Percentiles rank a stretch among this genome's conserved stretches.
Conservation (phyloP, 1,140 invertebrate genomes). For the Platorchestia sp. region DNA sequence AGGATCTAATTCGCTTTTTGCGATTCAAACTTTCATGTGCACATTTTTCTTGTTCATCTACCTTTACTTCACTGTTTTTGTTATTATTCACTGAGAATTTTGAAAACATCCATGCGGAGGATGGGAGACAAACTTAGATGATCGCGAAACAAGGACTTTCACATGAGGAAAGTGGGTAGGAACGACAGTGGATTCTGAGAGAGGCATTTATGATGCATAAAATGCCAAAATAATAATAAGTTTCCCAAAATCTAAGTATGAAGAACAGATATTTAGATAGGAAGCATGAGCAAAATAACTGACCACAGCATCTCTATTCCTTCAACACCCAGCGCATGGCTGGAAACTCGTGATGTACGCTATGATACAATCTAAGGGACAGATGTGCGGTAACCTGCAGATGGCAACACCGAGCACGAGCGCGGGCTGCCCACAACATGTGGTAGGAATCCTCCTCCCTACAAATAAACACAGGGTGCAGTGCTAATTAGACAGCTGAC, state of each 20-base stretch:
- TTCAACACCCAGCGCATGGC: neutral
- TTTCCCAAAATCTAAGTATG: too few relatives aligned
- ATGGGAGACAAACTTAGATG: neutral
- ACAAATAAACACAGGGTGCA: neutral
- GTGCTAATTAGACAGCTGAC: neutral
- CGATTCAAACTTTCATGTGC: neutral
- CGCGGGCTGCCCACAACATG: neutral
- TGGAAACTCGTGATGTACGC: neutral
- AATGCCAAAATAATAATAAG: too few relatives aligned
- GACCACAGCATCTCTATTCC: neutral
- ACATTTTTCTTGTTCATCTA: neutral
- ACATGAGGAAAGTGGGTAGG: too few relatives aligned
- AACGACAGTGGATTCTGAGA: too few relatives aligned
- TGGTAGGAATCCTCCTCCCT: neutral
- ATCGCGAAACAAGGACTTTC: neutral
- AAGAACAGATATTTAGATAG: neutral
- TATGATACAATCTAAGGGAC: neutral
- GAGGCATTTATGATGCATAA: too few relatives aligned
- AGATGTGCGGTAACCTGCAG: neutral
- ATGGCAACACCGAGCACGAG: conserved; percentile 4
- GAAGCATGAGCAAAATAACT: neutral
- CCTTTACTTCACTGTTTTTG: neutral
- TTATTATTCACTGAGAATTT: neutral
- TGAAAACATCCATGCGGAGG: neutral
- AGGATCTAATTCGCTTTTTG: neutral